These are phyloP conservation scores for Cryptotermes secundus DNA, from an alignment of 1,140 invertebrate genomes.

Conservation along the genomic window DNA sequence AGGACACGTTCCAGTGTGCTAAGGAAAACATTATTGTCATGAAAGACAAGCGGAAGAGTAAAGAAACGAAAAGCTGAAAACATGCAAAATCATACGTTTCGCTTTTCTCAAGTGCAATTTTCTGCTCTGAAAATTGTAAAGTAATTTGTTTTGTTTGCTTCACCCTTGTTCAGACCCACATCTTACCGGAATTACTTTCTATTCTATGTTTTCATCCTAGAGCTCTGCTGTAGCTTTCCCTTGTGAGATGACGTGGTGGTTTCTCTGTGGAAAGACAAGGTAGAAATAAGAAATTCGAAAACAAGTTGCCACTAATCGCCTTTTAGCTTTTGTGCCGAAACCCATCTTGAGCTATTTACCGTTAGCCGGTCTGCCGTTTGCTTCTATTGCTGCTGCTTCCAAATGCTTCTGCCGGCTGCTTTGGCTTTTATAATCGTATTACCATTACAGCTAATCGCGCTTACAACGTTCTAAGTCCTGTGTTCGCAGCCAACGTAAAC, in stretches of 20 bases:
- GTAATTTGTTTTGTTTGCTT: neutral
- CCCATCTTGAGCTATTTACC: neutral
- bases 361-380: neutral
- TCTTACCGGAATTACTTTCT: neutral
- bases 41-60: too few relatives aligned
- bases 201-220: neutral
- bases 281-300: neutral
- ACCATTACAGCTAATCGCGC: conserved; percentile 1
- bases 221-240: neutral
- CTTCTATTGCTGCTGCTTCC: too few relatives aligned
- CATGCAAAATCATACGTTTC: neutral
- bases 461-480: neutral
- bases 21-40: too few relatives aligned
- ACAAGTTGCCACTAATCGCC: neutral
- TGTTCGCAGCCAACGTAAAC: neutral
- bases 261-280: neutral
- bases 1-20: too few relatives aligned
- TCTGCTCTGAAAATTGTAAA: neutral
- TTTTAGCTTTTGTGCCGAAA: conserved; percentile 7
- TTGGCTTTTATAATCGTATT: neutral
- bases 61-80: too few relatives aligned
- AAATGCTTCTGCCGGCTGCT: neutral
- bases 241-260: neutral
- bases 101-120: neutral
- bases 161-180: neutral